phyloP scores from a whole-genome alignment of 2,113 vertebrate species.

The Gobius niger region DNA sequence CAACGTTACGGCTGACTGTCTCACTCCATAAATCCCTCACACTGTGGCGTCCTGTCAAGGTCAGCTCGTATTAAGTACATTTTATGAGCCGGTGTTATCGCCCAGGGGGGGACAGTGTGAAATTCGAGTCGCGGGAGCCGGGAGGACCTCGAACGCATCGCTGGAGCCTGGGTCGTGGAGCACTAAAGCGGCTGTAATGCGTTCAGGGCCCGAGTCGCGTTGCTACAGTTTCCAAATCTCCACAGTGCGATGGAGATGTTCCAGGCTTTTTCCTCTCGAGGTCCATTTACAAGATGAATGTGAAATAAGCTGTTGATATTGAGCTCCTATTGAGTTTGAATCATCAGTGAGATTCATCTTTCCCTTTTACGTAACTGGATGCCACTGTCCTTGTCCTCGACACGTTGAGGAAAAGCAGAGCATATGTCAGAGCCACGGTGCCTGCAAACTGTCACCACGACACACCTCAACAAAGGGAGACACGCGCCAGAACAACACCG shows the following conservation, averaged over 20 bases:
- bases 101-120: slow-evolving; percentile 16
- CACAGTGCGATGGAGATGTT: background rate
- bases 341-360: slow-evolving; percentile 29
- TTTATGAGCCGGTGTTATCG: slow-evolving; percentile 45
- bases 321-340: background rate
- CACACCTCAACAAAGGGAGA: slow-evolving; percentile 9
- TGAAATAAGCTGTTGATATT: background rate
- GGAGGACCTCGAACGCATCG: background rate
- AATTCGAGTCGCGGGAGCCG: slow-evolving; percentile 26
- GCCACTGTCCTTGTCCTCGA: slow-evolving; percentile 27
- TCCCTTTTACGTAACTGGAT: slow-evolving; percentile 33
- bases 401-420: slow-evolving; percentile 22
- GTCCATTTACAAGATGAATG: background rate
- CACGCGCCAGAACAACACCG: slow-evolving; percentile 22
- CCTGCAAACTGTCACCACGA: slow-evolving; percentile 17
- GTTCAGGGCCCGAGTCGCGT: background rate
- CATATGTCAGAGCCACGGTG: slow-evolving; percentile 36
- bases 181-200: slow-evolving; percentile 16
- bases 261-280: background rate
- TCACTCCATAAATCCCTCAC: background rate
- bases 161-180: slow-evolving; percentile 2
- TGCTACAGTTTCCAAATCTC: background rate
- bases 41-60: slow-evolving; percentile 26
- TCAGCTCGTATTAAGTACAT: slow-evolving; percentile 50
- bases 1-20: no score